A percentile compares a stretch with the other conserved stretches of the same genome.
Conservation (phyloP, 2,888 invertebrate genomes). For the Aricia artaxerxes region DNA sequence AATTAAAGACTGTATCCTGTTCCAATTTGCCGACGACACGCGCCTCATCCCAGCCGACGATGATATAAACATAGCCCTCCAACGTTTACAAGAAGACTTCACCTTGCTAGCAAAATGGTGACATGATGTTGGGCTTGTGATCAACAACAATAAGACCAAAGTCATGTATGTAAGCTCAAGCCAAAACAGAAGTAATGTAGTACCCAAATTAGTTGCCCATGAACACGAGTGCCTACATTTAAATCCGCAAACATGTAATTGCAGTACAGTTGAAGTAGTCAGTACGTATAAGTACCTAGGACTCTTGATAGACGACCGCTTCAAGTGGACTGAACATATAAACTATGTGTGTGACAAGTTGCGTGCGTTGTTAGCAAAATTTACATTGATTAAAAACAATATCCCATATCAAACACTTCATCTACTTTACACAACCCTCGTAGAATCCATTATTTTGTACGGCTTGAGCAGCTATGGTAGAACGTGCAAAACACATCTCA, state of each 20-base stretch:
- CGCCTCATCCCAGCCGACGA: not conserved
- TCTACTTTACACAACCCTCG: not conserved
- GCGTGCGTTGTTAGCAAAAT: too few species aligned
- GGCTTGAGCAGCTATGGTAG: not conserved
- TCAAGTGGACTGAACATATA: conserved; percentile 1
- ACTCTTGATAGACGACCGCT: not conserved
- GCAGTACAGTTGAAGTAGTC: not conserved
- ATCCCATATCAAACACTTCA: too few species aligned
- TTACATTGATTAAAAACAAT: too few species aligned
- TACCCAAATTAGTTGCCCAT: too few species aligned
- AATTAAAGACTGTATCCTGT: not conserved
- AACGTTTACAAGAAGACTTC: not conserved
- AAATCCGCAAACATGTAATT: not conserved
- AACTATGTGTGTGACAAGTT: not conserved
- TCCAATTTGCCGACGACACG: not conserved
- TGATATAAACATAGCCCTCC: not conserved
- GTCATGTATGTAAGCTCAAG: too few species aligned
- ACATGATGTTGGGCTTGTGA: too few species aligned
- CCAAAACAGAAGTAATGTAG: too few species aligned
- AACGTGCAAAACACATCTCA: not conserved
- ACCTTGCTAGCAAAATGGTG: not conserved
- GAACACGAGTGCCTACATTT: too few species aligned
- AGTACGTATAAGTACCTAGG: not conserved
- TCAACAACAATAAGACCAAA: too few species aligned
- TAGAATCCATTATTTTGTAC: not conserved